Evolutionary conservation across 1,140 invertebrate genomes (phyloP), one percentile per base, ranked within the genome.

Genomic region (Hetaerina americana): DNA sequence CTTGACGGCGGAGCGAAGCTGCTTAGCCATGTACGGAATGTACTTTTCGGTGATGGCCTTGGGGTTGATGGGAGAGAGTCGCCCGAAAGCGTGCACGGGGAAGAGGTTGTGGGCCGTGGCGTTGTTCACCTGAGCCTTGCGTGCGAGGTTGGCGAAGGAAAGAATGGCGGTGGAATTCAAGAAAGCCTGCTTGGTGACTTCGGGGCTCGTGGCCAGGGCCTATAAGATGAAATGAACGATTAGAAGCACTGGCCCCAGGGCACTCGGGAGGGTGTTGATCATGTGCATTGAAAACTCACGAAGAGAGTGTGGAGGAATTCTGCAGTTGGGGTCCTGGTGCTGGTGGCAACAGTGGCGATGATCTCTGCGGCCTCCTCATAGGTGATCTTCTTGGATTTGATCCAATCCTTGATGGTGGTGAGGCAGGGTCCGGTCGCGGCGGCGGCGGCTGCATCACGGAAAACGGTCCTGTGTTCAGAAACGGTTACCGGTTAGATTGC

Each of bases 391-490:
- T 82, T 81, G 18, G 74, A 80, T 68, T 84, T 73, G 27, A 91
- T 87, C 87, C 84, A 87, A 5, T 85, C 73, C 74, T 84, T 83
- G 27, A 90, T 84, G 70, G 80, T 79, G n/a, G 85, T 69, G 68
- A 90, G 83, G 49, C 87, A 86, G 5, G 89, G 87, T 40, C 84
- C 82, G 15, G 88, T 90, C 71, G 89, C 90, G 29, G 84, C 81
- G 78, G 88, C 83, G 10, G 84, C 80, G 5, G 90, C 81, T 27
- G 86, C 86, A 75, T 90, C 87, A 66, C 86, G 84, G 78, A 83
- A 88, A 12, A 85, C 80, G 73, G 77, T 80, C 85, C 87, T 86
- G n/a, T n/a, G n/a, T n/a, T n/a, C n/a, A n/a, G n/a, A n/a, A n/a
- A n/a, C n/a, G n/a, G n/a, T n/a, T n/a, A n/a, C n/a, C n/a, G n/a